Evolutionary conservation across 2,113 vertebrate genomes (phyloP).

Genomic region (Dryoscopus gambensis): DNA sequence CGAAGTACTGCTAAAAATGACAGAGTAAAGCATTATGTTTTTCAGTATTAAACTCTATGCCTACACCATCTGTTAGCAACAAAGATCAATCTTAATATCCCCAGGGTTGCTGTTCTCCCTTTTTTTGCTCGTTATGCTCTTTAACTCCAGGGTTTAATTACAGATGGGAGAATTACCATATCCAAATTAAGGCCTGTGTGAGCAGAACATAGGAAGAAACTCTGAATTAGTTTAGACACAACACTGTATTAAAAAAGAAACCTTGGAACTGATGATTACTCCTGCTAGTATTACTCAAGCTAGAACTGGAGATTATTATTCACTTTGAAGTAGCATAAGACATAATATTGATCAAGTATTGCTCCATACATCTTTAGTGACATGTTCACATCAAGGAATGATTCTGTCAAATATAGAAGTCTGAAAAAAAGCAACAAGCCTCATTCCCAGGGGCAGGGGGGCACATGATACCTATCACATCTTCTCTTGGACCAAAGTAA

Average conservation of each 20-base stretch:
- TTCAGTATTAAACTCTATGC: background rate
- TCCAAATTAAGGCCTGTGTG: background rate
- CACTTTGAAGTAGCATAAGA: background rate
- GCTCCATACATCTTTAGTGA: background rate
- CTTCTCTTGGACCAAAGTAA: background rate
- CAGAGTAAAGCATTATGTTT: background rate
- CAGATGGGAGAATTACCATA: background rate
- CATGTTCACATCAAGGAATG: background rate
- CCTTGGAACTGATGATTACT: background rate
- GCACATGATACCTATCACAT: background rate
- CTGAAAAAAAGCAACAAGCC: background rate
- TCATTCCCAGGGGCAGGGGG: rapidly evolving
- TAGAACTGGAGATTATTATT: background rate
- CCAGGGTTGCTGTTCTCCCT: background rate
- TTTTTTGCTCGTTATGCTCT: background rate
- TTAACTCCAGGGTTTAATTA: background rate
- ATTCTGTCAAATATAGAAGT: background rate
- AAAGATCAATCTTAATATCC: background rate
- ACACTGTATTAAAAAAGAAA: background rate
- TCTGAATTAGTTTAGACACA: background rate
- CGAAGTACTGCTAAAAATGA: background rate
- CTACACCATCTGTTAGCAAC: background rate
- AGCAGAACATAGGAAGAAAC: background rate
- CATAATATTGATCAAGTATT: background rate
- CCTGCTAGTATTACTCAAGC: background rate